Conservation (phyloP, 2,113 vertebrate species). For the Osmerus mordax region DNA sequence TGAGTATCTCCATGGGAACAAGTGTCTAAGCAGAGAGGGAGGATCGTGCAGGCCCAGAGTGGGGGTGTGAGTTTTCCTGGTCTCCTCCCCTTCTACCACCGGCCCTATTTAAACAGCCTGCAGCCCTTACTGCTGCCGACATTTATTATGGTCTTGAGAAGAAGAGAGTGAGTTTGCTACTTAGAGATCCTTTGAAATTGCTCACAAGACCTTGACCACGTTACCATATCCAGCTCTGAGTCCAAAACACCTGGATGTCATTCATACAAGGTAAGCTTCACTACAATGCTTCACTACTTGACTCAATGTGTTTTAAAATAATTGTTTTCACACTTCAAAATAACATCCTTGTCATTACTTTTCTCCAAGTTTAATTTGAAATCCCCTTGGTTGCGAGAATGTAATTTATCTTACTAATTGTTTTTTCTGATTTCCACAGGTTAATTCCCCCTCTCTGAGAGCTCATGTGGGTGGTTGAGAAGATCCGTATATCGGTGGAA, state of each 20-base stretch:
- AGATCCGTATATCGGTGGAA: conserved; percentile 70
- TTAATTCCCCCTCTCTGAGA: conserved; percentile 19
- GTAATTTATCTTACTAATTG: not conserved
- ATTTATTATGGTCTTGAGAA: conserved; percentile 50
- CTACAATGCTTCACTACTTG: not conserved
- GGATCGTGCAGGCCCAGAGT: conserved; percentile 50
- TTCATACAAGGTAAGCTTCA: conserved; percentile 52
- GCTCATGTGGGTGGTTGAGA: conserved; percentile 74
- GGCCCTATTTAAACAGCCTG: conserved; percentile 62
- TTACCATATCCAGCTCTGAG: conserved; percentile 1
- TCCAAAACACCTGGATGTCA: conserved; percentile 18
- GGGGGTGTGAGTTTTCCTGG: conserved; percentile 48
- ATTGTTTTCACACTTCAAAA: not conserved
- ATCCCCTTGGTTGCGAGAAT: conserved; percentile 5
- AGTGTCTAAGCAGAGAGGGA: conserved; percentile 45
- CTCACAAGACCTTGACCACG: conserved; percentile 6
- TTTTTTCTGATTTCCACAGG: conserved; percentile 26
- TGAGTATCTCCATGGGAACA: conserved; percentile 69
- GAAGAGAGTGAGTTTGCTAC: conserved; percentile 33
- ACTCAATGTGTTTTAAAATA: not conserved
- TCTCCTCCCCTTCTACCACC: conserved; percentile 39
- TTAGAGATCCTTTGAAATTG: conserved; percentile 22
- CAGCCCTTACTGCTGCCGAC: conserved; percentile 44
- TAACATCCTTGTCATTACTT: not conserved
- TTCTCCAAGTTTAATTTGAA: not conserved